Conservation (phyloP, 2,888 invertebrate genomes). For the Drosophila kuntzei region DNA sequence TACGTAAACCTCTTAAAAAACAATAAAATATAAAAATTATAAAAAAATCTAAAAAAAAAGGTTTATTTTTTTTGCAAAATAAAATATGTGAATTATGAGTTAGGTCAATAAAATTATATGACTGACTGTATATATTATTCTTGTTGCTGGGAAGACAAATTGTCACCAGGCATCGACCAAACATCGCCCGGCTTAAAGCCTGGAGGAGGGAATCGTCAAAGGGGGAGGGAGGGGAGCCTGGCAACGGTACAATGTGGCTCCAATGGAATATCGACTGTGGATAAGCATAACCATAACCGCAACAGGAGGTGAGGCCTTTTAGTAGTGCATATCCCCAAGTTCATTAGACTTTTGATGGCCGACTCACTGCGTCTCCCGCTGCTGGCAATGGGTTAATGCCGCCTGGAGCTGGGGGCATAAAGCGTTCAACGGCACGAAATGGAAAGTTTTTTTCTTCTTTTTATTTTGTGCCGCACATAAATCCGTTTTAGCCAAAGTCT, state of each 20-base stretch:
- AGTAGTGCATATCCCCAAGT: slow-evolving; percentile 46
- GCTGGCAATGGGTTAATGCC: slow-evolving; percentile 25
- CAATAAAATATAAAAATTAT: not conserved
- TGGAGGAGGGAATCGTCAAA: too few species aligned
- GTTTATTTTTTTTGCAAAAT: not conserved
- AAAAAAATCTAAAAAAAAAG: not conserved
- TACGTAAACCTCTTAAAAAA: too few species aligned
- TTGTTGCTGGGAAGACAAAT: slow-evolving; percentile 52
- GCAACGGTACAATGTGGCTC: slow-evolving; percentile 54
- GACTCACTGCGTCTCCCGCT: slow-evolving; percentile 24
- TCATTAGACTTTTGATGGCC: slow-evolving; percentile 74
- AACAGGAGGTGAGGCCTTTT: slow-evolving; percentile 33
- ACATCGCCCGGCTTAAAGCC: slow-evolving; percentile 33
- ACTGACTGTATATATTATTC: not conserved
- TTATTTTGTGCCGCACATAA: slow-evolving; percentile 44
- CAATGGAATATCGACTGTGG: slow-evolving; percentile 43
- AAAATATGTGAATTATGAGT: not conserved
- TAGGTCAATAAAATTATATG: not conserved
- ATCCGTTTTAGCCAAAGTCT: slow-evolving; percentile 49
- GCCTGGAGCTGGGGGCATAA: slow-evolving; percentile 9
- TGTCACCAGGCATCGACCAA: slow-evolving; percentile 76
- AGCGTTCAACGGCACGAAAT: slow-evolving; percentile 65
- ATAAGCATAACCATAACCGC: slow-evolving; percentile 62
- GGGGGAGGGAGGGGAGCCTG: slow-evolving; percentile 35
- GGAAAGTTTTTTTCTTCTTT: slow-evolving; percentile 60